Evolutionary conservation across 2,888 invertebrate species (phyloP).

Genomic region (Campaea margaritaria): DNA sequence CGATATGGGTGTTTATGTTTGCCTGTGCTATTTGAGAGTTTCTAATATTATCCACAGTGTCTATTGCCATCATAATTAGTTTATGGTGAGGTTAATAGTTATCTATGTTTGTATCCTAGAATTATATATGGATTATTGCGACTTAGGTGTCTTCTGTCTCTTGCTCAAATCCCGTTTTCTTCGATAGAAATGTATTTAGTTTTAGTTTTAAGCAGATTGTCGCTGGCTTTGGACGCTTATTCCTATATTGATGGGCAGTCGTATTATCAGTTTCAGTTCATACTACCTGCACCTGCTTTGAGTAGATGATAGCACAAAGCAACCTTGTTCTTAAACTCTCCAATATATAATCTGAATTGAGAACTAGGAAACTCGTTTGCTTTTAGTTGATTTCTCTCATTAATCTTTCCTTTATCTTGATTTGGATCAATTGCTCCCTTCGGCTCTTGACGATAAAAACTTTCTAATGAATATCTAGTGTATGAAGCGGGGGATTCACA

Average conservation of each 20-base stretch:
- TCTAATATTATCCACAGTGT: not conserved
- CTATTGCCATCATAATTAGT: too few relatives aligned
- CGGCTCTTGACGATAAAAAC: not conserved
- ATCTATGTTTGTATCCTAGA: too few relatives aligned
- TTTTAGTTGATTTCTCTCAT: not conserved
- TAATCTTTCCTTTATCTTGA: constrained; percentile 1
- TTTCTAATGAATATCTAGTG: not conserved
- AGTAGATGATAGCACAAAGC: not conserved
- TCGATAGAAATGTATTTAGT: too few relatives aligned
- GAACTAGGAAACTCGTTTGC: not conserved
- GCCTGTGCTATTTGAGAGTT: constrained; percentile 2
- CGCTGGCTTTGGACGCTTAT: too few relatives aligned
- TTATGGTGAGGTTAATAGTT: too few relatives aligned
- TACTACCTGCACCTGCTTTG: too few relatives aligned
- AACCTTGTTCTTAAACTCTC: not conserved
- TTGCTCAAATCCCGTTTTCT: too few relatives aligned
- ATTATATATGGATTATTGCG: too few relatives aligned
- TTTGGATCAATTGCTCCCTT: constrained; percentile 6
- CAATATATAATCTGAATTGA: not conserved
- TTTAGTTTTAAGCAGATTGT: too few relatives aligned
- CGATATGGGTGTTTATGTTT: constrained; percentile 2
- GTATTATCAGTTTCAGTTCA: too few relatives aligned
- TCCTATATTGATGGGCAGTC: too few relatives aligned
- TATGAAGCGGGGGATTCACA: not conserved
- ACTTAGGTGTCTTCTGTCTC: too few relatives aligned